Conservation (phyloP, 2,888 invertebrate genomes). For the Chalcis sispes region DNA sequence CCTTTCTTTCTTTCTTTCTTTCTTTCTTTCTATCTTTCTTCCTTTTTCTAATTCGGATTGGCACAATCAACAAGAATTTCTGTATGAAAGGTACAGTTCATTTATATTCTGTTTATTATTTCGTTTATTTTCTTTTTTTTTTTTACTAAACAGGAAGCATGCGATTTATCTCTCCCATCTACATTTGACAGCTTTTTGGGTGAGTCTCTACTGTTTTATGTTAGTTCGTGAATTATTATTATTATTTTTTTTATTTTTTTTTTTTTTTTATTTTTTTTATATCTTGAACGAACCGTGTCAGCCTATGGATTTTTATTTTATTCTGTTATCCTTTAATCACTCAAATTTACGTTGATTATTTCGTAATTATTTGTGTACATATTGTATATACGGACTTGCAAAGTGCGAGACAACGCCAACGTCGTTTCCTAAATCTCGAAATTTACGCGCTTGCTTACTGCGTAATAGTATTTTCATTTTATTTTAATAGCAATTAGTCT, state of each 20-base stretch:
- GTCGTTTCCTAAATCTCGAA: constrained; percentile 40
- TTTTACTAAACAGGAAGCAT: constrained; percentile 51
- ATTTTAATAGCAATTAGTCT: constrained; percentile 47
- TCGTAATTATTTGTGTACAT: constrained; percentile 21
- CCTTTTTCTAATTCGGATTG: constrained; percentile 61
- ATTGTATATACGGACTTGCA: constrained; percentile 42
- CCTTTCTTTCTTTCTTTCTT: neutral
- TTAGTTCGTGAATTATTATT: too few relatives aligned
- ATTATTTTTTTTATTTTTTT: neutral
- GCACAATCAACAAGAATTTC: constrained; percentile 62
- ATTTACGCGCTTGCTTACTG: constrained; percentile 17
- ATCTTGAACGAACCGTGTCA: constrained; percentile 25
- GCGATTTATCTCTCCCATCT: constrained; percentile 43
- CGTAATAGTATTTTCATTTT: constrained; percentile 17
- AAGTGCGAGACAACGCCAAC: constrained; percentile 39
- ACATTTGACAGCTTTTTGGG: constrained; percentile 31
- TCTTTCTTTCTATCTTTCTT: neutral
- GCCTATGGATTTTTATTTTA: constrained; percentile 8
- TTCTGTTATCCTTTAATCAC: constrained; percentile 2
- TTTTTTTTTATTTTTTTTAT: constrained; percentile 21
- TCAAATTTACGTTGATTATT: constrained; percentile 23
- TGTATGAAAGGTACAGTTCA: constrained; percentile 47
- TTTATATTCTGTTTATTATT: constrained; percentile 16
- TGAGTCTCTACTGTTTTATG: constrained; percentile 34
- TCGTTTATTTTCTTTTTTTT: constrained; percentile 20